Conservation (phyloP, 2,113 vertebrate genomes). For the Theristicus caerulescens region DNA sequence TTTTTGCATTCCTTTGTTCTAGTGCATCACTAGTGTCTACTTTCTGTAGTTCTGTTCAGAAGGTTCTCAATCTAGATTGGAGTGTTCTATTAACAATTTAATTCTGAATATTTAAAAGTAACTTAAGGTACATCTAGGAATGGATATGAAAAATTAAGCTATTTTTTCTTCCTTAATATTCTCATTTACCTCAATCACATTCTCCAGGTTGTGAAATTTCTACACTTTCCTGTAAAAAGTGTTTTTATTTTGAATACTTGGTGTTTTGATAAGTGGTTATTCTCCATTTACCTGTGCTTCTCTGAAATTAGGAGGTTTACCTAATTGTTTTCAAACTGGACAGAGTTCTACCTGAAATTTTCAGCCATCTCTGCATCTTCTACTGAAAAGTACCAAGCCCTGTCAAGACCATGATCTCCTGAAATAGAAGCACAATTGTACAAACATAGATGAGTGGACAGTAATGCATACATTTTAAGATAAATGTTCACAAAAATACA, state of each 20-base stretch:
- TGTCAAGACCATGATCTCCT: neutral
- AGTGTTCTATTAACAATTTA: neutral
- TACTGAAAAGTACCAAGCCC: neutral
- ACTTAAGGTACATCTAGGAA: neutral
- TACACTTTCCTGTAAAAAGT: neutral
- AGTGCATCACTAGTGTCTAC: neutral
- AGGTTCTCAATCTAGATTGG: neutral
- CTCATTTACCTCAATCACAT: neutral
- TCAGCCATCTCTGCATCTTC: neutral
- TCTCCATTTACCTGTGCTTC: too few species aligned
- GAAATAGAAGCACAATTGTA: neutral
- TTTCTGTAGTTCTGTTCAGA: neutral
- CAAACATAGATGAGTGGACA: neutral
- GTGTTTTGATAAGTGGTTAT: too few species aligned
- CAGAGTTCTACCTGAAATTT: neutral
- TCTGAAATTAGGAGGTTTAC: too few species aligned
- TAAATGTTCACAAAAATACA: neutral
- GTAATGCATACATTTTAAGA: neutral
- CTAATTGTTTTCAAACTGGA: neutral
- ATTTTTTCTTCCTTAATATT: neutral
- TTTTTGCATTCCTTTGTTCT: neutral
- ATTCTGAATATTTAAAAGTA: neutral
- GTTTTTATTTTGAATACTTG: neutral
- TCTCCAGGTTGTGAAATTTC: neutral
- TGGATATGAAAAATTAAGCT: neutral